phyloP scores from a whole-genome alignment of 2,888 invertebrate genomes.

The Aphodius sticticus region DNA sequence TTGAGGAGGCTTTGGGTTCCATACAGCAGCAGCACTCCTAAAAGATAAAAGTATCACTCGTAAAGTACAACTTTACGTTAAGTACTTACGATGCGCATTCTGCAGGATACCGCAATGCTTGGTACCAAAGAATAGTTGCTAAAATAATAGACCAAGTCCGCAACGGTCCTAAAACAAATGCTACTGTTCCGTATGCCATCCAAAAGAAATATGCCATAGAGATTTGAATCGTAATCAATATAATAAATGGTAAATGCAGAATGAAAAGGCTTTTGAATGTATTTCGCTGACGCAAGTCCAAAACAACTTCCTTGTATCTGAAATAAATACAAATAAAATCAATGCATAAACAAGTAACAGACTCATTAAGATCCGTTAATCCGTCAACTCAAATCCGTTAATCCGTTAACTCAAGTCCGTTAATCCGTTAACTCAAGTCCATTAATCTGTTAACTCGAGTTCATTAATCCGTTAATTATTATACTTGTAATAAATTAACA shows the following conservation, averaged over 20 bases:
- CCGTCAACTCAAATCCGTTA: neutral
- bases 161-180: constrained; percentile 79
- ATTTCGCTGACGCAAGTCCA: constrained; percentile 49
- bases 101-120: constrained; percentile 67
- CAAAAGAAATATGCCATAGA: constrained; percentile 80
- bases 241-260: constrained; percentile 64
- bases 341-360: constrained; percentile 13
- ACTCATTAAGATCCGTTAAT: neutral
- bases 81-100: constrained; percentile 67
- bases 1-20: constrained; percentile 39
- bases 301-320: constrained; percentile 52
- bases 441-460: no score
- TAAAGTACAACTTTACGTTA: neutral
- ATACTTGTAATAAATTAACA: no score
- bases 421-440: no score
- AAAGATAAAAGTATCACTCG: constrained; percentile 22
- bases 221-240: constrained; percentile 68
- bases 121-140: constrained; percentile 73
- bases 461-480: no score
- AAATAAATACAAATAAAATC: constrained; percentile 31
- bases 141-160: constrained; percentile 81
- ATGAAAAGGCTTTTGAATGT: constrained; percentile 43
- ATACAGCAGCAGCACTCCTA: constrained; percentile 43
- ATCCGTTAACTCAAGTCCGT: no score
- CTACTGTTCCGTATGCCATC: constrained; percentile 80